Evolutionary conservation across 1,140 invertebrate genomes (phyloP).

Genomic region (Globodera rostochiensis): DNA sequence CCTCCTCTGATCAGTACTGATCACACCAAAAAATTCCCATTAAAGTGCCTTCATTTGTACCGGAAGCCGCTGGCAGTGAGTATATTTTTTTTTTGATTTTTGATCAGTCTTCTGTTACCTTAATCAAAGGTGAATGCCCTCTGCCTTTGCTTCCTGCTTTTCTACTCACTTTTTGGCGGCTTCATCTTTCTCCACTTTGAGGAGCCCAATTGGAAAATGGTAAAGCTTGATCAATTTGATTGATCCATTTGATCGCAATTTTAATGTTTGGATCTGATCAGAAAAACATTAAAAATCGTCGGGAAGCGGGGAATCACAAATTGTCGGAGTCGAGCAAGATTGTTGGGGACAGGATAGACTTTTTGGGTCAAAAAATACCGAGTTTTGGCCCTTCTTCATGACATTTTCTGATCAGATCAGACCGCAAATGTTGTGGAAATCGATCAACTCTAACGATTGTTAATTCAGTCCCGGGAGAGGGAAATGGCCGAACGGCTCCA

Average conservation of each 20-base stretch:
- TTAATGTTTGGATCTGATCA: background rate
- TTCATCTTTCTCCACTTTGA: constrained; percentile 59
- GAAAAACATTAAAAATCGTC: background rate
- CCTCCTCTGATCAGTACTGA: too few relatives aligned
- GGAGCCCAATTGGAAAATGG: constrained; percentile 37
- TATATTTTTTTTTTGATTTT: background rate
- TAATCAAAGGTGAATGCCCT: constrained; percentile 36
- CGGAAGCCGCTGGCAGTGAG: constrained; percentile 51
- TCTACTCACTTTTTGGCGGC: constrained; percentile 54
- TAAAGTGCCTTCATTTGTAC: constrained; percentile 51
- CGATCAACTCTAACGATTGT: too few relatives aligned
- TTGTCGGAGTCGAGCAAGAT: too few relatives aligned
- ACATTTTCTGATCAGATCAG: too few relatives aligned
- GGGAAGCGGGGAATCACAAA: too few relatives aligned
- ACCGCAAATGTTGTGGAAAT: too few relatives aligned
- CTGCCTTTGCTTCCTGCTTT: constrained; percentile 53
- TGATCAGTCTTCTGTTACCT: too few relatives aligned
- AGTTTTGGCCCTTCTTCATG: too few relatives aligned
- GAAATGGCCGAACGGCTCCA: constrained; percentile 41
- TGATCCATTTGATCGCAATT: background rate
- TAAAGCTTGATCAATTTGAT: background rate
- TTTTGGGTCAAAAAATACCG: too few relatives aligned
- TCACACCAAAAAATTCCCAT: background rate
- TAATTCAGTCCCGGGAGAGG: constrained; percentile 12
- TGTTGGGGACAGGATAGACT: too few relatives aligned